Evolutionary conservation across 2,113 vertebrate species (phyloP).

Genomic region (Phalacrocorax carbo): DNA sequence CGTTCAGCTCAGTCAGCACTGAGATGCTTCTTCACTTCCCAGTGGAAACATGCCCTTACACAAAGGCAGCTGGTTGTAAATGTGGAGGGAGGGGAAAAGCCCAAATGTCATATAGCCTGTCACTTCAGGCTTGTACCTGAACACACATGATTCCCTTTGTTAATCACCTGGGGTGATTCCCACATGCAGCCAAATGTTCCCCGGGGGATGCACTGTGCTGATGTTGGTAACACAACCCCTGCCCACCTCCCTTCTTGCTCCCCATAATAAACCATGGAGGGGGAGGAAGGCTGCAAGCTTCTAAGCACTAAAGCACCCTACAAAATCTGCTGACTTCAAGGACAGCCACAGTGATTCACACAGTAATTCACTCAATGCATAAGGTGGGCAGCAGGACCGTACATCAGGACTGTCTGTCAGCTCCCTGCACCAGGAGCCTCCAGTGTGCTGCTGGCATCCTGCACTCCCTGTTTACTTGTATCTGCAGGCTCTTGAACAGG

Average conservation of each 20-base stretch:
- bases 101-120: not conserved
- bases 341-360: not conserved
- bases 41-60: not conserved
- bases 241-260: not conserved
- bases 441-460: fast-evolving
- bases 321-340: not conserved
- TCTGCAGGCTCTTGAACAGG: not conserved
- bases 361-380: not conserved
- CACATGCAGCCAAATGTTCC: not conserved
- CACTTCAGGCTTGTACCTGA: not conserved
- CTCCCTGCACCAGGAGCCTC: not conserved
- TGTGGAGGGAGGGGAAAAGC: not conserved
- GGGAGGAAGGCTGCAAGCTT: not conserved
- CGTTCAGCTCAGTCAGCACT: not conserved
- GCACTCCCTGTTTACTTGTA: not conserved
- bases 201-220: not conserved
- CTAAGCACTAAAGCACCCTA: not conserved
- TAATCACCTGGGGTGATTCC: not conserved
- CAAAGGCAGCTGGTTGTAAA: not conserved
- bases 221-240: not conserved
- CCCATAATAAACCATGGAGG: fast-evolving
- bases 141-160: not conserved
- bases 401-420: not conserved
- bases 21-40: not conserved
- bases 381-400: not conserved